phyloP scores from a whole-genome alignment of 2,888 invertebrate genomes.

The Oxycera nigricornis region DNA sequence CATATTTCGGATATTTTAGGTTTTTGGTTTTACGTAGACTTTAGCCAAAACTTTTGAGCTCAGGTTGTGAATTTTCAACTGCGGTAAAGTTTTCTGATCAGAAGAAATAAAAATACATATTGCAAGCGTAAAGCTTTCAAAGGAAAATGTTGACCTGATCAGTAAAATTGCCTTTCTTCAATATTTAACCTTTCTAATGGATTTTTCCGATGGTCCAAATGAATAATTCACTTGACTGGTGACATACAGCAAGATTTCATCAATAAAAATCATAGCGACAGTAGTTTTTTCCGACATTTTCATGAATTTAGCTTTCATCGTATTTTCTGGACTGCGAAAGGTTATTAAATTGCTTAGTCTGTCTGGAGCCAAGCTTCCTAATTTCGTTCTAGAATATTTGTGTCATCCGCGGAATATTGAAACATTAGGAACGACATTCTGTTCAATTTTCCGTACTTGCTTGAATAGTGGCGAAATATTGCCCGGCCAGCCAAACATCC shows the following conservation, averaged over 20 bases:
- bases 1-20: no score
- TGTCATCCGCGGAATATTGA: constrained; percentile 36
- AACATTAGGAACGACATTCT: constrained; percentile 20
- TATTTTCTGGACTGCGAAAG: background rate
- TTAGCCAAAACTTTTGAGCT: no score
- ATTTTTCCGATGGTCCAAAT: no score
- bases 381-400: constrained; percentile 15
- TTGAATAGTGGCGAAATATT: constrained; percentile 4
- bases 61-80: no score
- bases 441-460: background rate
- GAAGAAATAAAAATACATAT: no score
- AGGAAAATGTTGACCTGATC: no score
- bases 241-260: background rate
- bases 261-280: background rate
- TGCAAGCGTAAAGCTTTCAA: no score
- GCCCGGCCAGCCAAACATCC: background rate
- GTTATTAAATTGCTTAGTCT: constrained; percentile 32
- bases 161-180: no score
- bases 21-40: no score
- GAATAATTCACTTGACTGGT: no score
- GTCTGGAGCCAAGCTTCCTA: constrained; percentile 27
- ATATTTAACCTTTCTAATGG: no score
- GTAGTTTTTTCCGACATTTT: constrained; percentile 4
- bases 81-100: no score
- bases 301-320: background rate